These are phyloP conservation scores for Synergus itoensis DNA, from an alignment of 2,888 invertebrate species.

Conservation along the genomic window DNA sequence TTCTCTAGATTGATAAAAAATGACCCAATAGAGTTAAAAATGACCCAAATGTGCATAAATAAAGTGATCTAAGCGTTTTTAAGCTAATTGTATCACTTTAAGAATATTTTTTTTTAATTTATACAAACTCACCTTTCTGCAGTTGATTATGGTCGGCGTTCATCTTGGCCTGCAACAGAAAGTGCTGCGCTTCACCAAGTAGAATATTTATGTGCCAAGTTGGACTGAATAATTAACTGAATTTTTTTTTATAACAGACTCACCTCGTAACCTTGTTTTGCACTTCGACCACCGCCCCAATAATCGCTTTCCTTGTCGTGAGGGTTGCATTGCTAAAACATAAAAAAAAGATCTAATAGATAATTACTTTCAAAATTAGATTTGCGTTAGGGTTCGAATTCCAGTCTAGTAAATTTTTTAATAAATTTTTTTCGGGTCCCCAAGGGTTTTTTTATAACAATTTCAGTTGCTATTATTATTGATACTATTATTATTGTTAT, in stretches of 20 bases:
- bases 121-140: conserved; percentile 79
- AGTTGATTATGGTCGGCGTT: conserved; percentile 78
- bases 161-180: conserved; percentile 80
- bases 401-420: not conserved
- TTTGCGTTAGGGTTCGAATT: not conserved
- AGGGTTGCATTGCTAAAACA: conserved; percentile 76
- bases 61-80: not conserved
- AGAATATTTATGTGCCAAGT: conserved; percentile 62
- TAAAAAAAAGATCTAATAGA: conserved; percentile 15
- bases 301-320: conserved; percentile 77
- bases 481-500: no score
- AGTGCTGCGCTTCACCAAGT: conserved; percentile 76
- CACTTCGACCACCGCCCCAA: conserved; percentile 74
- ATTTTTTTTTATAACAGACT: conserved; percentile 59
- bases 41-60: not conserved
- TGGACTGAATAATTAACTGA: conserved; percentile 52
- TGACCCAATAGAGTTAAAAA: not conserved
- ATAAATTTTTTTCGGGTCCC: not conserved
- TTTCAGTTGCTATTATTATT: not conserved
- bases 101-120: not conserved
- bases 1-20: not conserved
- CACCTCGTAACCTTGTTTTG: conserved; percentile 77
- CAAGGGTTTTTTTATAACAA: not conserved
- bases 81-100: not conserved
- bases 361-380: not conserved